Evolutionary conservation across 2,797 vertebrate species (phyloP), one percentile per base, ranked within the genome.

Genomic region (Sciaenops ocellatus): DNA sequence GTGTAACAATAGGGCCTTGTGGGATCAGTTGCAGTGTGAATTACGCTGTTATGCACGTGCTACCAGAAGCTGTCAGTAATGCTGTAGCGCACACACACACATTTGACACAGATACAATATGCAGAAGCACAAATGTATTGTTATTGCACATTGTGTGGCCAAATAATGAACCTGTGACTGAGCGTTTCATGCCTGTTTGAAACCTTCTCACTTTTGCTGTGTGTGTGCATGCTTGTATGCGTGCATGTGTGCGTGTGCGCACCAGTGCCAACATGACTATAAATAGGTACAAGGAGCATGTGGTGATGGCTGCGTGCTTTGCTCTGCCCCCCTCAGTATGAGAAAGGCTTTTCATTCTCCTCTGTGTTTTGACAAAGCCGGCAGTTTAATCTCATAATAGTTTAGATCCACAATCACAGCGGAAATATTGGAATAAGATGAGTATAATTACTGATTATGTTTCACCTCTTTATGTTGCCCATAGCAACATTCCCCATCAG

Each of bases 241-340:
- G 55, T 60, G 74, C 76, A 42, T 68, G 57, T 41, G 57, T 73
- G 56, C 47, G 76, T 75, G 52, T 71, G 57, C 55, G 34, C 34
- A 38, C 34, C 34, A 38, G 54, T 76, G 76, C 69, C 76, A 75
- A 57, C 56, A 42, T 62, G 64, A 83, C 86, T 92, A 90, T 90
- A 89, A 93, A 90, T 91, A 91, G 88, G 44, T 46, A 57, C 60
- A 65, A 78, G 57, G 76, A 86, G 76, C 69, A 79, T 82, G 79
- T 84, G 79, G 73, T 5, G 66, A 81, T 62, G 61, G 63, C 65
- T 80, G 73, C 47, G 66, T 78, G 87, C 78, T 81, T 74, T 69
- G 34, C 73, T 75, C 48, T 71, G 59, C 77, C 69, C 59, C n/a
- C 44, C 41, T 50, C 60, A 60, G 61, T 51, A 70, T 28, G 69